Percentiles rank a stretch among this genome's conserved stretches.
Conservation (phyloP, 2,797 vertebrate genomes). For the Graptemys geographica region DNA sequence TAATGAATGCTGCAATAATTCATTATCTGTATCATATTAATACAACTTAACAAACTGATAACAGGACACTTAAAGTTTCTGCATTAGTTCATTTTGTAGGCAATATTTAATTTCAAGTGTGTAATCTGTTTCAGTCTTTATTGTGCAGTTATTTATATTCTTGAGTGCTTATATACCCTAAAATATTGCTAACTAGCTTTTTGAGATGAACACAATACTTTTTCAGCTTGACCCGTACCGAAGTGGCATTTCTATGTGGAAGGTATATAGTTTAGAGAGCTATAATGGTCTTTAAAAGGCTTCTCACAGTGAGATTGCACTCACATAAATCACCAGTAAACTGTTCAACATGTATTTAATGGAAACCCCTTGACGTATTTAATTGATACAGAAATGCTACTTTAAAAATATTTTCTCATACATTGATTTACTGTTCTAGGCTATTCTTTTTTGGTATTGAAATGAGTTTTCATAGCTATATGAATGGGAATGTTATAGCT, state of each 20-base stretch:
- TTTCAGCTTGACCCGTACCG: slow-evolving; percentile 3
- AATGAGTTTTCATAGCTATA: not conserved
- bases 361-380: slow-evolving; percentile 40
- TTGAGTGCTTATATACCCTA: slow-evolving; percentile 7
- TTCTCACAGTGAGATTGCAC: slow-evolving; percentile 33
- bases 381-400: slow-evolving; percentile 15
- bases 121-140: not conserved
- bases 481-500: not conserved
- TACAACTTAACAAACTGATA: not conserved
- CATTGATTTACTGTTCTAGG: not conserved
- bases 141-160: not conserved
- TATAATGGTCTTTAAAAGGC: slow-evolving; percentile 47
- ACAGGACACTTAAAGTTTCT: not conserved
- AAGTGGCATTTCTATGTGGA: slow-evolving; percentile 17
- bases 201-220: not conserved
- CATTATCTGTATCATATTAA: not conserved
- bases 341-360: slow-evolving; percentile 37
- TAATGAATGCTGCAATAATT: slow-evolving; percentile 1
- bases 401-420: slow-evolving; percentile 7
- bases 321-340: slow-evolving; percentile 31
- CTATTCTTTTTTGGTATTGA: not conserved
- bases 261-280: slow-evolving; percentile 9
- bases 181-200: slow-evolving; percentile 15
- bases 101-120: slow-evolving; percentile 4
- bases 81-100: not conserved